phyloP scores from a whole-genome alignment of 2,113 vertebrate species.

The Dasyornis broadbenti region DNA sequence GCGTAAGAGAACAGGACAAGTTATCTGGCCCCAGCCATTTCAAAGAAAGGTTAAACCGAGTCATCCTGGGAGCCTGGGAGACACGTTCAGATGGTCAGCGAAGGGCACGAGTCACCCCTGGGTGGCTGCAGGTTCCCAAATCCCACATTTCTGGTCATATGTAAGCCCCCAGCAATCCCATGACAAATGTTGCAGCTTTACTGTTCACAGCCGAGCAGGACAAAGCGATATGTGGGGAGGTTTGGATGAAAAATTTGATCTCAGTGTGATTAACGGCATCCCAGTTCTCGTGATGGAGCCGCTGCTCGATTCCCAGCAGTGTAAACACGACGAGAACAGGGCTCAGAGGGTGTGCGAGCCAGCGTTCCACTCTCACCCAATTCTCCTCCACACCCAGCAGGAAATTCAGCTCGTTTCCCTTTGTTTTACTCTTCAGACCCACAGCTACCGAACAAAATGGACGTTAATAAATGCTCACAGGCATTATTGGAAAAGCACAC shows the following conservation, averaged over 20 bases:
- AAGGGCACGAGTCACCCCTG: neutral
- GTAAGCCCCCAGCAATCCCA: neutral
- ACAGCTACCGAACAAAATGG: neutral
- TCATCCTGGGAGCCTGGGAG: neutral
- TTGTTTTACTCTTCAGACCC: neutral
- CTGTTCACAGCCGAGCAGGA: neutral
- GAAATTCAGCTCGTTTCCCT: neutral
- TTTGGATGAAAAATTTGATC: neutral
- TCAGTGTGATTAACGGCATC: neutral
- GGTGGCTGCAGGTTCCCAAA: neutral
- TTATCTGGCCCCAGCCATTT: neutral
- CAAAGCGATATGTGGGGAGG: neutral
- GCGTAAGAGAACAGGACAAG: neutral
- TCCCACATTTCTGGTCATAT: neutral
- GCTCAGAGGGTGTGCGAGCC: neutral
- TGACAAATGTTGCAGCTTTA: neutral
- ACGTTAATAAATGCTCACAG: neutral
- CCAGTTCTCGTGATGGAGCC: neutral
- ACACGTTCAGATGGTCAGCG: accelerated
- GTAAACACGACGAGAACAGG: neutral
- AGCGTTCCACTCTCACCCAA: neutral
- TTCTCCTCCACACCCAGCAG: neutral
- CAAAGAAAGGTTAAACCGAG: neutral
- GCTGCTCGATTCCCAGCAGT: neutral
- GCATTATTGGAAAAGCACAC: neutral